Evolutionary conservation across 2,113 vertebrate species (phyloP), one percentile per base, ranked within the genome.

Genomic region (Delphinapterus leucas): DNA sequence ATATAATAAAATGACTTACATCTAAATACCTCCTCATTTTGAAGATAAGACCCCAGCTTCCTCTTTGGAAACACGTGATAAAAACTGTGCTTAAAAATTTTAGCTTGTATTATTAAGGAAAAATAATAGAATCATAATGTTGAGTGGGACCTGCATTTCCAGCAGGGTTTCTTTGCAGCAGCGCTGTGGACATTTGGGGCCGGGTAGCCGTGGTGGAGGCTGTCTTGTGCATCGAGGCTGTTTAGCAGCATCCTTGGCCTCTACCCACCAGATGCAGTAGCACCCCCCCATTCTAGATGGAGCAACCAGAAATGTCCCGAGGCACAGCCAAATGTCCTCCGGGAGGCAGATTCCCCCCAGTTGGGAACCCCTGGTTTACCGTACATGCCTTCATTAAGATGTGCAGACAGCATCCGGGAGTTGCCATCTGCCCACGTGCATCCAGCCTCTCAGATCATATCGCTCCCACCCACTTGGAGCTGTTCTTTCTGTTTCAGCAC

Each of bases 111-210:
- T 25, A 55, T 60, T 23, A 38, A 49, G 60, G 91, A 8, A 4
- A 44, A 55, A 21, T 13, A 1, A 4, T 1, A 65, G 65, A 23
- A 5, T 53, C 1, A 0, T 21, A 0, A 9, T 25, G 44, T 26
- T 21, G 65, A n/a, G 3, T 12, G 28, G 63, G 47, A 33, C 36
- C 23, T 25, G 26, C 25, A 2, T 33, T 28, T 5, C 1, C 14
- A 47, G 49, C 53, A n/a, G 10, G 60, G 8, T 8, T 36, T 82
- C 23, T 49, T 1, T 9, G 26, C 1, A 31, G n/a, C 10, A 5
- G 41, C 41, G 0, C 36, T 10, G 7, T 6, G 5, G 10, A 17
- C 1, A 0, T 2, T 8, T 1, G 58, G 44, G 33, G 47, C 90
- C 0, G 2, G 17, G 1, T 0, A 1, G 12, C 31, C 18, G 1